phyloP scores from a whole-genome alignment of 1,140 invertebrate species.

The Cotesia vestalis region DNA sequence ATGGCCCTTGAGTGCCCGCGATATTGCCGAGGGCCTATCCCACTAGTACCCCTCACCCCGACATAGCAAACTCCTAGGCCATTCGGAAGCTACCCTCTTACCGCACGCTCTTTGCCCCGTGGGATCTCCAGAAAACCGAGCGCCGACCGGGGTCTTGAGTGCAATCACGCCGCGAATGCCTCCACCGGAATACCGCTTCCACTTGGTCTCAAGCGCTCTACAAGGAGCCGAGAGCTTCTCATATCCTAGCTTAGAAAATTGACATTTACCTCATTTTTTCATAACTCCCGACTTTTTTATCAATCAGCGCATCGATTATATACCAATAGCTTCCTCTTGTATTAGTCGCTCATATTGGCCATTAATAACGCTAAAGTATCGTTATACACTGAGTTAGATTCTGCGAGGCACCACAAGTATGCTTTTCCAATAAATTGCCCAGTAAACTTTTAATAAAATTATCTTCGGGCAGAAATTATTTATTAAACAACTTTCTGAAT shows the following conservation, averaged over 20 bases:
- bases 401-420: too few relatives aligned
- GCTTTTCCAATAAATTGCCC: too few relatives aligned
- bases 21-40: constrained; percentile 61
- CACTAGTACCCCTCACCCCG: constrained; percentile 21
- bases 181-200: not conserved
- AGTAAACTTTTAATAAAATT: too few relatives aligned
- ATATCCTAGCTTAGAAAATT: not conserved
- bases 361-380: constrained; percentile 61
- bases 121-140: not conserved
- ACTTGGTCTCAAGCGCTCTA: not conserved
- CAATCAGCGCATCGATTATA: too few relatives aligned
- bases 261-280: not conserved
- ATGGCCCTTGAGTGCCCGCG: constrained; percentile 64
- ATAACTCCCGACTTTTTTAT: not conserved
- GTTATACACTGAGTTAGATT: constrained; percentile 25
- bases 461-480: too few relatives aligned
- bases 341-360: constrained; percentile 57
- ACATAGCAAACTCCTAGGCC: too few relatives aligned
- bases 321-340: constrained; percentile 39
- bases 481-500: too few relatives aligned
- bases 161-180: constrained; percentile 57
- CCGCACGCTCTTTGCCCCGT: not conserved
- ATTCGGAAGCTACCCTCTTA: too few relatives aligned
- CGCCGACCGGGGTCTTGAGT: constrained; percentile 52
- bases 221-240: not conserved